Percentiles rank a stretch among this genome's conserved stretches.
These are phyloP conservation scores for Drosophila flavopinicola DNA, from an alignment of 2,888 invertebrate species.

Conservation along the genomic window DNA sequence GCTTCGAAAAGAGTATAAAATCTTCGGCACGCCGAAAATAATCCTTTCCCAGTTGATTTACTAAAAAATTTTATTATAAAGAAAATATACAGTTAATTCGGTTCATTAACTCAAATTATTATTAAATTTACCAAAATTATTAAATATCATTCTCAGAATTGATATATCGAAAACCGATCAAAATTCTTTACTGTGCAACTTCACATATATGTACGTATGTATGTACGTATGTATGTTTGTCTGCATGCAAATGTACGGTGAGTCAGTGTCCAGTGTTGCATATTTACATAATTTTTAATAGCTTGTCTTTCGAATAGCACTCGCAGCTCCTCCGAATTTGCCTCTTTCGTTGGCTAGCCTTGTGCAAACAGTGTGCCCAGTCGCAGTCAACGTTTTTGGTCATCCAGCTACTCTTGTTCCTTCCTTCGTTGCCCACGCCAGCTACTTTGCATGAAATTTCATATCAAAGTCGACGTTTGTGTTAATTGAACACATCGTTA, in stretches of 20 bases:
- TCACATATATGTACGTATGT: slow-evolving; percentile 3
- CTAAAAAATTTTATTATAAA: too few species aligned
- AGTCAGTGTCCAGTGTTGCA: slow-evolving; percentile 13
- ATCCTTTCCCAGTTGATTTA: too few species aligned
- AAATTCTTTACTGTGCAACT: too few species aligned
- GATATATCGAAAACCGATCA: too few species aligned
- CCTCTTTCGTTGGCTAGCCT: slow-evolving; percentile 39
- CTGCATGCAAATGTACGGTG: neutral
- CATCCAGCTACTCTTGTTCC: slow-evolving; percentile 12
- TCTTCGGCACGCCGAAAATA: too few species aligned
- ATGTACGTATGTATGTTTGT: neutral
- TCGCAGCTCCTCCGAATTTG: slow-evolving; percentile 36
- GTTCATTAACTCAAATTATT: too few species aligned
- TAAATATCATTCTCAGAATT: too few species aligned
- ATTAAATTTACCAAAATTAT: too few species aligned
- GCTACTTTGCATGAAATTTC: slow-evolving; percentile 38
- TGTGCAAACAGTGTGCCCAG: slow-evolving; percentile 57
- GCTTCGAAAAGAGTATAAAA: too few species aligned
- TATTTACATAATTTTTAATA: slow-evolving; percentile 78
- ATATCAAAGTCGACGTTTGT: slow-evolving; percentile 28
- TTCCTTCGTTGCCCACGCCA: neutral
- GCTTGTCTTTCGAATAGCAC: slow-evolving; percentile 42
- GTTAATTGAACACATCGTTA: slow-evolving; percentile 46
- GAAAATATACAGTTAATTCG: too few species aligned
- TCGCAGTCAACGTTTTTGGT: slow-evolving; percentile 6